A percentile compares a stretch with the other conserved stretches of the same genome.
Conservation (phyloP, 2,888 invertebrate genomes). For the Sussaba pulchella region DNA sequence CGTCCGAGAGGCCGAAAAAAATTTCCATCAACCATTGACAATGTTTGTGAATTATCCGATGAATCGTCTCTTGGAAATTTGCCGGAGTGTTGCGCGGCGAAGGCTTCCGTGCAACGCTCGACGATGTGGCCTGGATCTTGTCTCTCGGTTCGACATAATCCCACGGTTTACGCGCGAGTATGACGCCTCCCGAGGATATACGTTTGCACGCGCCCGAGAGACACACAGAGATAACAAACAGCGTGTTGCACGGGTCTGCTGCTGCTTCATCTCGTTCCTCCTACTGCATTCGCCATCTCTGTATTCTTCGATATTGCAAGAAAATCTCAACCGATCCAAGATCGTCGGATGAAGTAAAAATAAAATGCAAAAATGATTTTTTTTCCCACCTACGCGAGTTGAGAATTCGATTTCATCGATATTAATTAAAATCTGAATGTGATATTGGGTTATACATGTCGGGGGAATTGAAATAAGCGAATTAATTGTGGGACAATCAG, state of each 20-base stretch:
- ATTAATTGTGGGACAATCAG: too few species aligned
- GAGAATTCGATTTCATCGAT: too few species aligned
- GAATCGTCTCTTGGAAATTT: conserved; percentile 47
- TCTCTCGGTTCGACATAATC: conserved; percentile 76
- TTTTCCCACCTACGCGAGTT: too few species aligned
- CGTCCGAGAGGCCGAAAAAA: conserved; percentile 1
- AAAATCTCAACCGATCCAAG: too few species aligned
- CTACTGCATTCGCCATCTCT: conserved; percentile 24
- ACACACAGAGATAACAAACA: conserved; percentile 78
- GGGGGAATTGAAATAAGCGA: too few species aligned
- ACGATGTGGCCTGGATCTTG: conserved; percentile 76
- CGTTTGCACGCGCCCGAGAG: conserved; percentile 65
- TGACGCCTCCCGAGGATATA: conserved; percentile 66
- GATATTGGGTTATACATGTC: too few species aligned
- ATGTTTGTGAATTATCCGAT: conserved; percentile 14
- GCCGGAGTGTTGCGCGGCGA: conserved; percentile 2
- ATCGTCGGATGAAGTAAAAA: background rate
- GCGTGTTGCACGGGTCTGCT: conserved; percentile 62
- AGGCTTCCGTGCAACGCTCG: conserved; percentile 46
- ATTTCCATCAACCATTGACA: conserved; percentile 23
- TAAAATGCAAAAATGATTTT: too few species aligned
- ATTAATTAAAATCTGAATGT: too few species aligned
- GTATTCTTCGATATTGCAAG: too few species aligned
- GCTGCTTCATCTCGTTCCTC: conserved; percentile 52
- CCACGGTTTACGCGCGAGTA: conserved; percentile 74